Conservation (phyloP, 1,140 invertebrate genomes). For the Aphis craccivora region DNA sequence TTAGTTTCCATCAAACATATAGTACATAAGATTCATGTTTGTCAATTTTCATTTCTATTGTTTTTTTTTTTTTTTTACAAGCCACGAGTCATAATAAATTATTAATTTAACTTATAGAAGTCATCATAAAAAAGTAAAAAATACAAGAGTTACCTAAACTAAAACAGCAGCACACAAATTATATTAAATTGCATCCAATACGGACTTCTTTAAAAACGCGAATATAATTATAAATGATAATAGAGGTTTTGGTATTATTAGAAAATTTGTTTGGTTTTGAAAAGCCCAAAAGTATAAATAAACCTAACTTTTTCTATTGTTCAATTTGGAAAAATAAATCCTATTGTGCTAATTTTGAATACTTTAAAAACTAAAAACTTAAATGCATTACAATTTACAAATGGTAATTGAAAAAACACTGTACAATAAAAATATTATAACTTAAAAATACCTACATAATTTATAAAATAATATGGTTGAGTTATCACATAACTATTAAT, state of each 20-base stretch:
- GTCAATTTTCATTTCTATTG: neutral
- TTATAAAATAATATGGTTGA: neutral
- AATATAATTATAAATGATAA: neutral
- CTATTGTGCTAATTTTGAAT: neutral
- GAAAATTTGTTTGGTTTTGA: neutral
- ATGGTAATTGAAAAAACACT: neutral
- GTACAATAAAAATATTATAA: neutral
- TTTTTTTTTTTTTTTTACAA: neutral
- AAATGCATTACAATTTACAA: neutral
- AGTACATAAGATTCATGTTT: neutral
- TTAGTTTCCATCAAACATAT: neutral
- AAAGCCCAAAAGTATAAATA: neutral
- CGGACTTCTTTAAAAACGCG: neutral
- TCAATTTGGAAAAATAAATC: neutral
- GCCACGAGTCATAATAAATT: neutral
- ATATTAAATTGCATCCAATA: neutral
- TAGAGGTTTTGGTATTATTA: neutral
- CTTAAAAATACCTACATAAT: neutral
- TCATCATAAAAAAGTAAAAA: neutral
- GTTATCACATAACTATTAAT: neutral
- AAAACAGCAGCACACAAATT: neutral
- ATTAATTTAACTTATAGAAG: neutral
- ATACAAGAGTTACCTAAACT: neutral
- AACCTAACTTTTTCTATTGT: neutral
- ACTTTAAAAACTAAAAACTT: neutral